Evolutionary conservation across 2,113 vertebrate species (phyloP), one percentile per base, ranked within the genome.

Genomic region (Hyla sarda): DNA sequence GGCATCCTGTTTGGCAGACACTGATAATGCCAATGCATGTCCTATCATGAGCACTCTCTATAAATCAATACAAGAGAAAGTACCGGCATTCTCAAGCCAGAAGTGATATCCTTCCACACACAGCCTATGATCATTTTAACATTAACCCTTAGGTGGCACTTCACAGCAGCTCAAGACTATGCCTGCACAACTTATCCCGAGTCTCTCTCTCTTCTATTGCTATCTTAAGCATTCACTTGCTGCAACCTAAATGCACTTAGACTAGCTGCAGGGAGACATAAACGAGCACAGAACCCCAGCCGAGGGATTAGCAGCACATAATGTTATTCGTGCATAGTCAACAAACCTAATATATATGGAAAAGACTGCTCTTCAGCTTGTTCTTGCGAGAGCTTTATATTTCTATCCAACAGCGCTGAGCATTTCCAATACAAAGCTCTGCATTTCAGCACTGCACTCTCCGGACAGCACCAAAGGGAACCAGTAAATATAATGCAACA

Each of bases 41-140:
- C 37, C 78, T 81, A 62, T 25, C 76, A 58, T 28, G n/a, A 28
- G 25, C 78, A 47, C 34, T 47, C 34, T 25, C 6, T 47, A 13
- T 65, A 81, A 28, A 81, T 81, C 78, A 81, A 81, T 81, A 81
- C 28, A 65, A 48, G 56, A 79, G 6, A 79, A 62, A 81, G 37
- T 30, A 54, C 13, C 17, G 30, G 45, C 47, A 30, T 50, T 50
- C 69, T 23, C 21, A 6, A 54, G 32, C 5, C 28, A 17, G 41
- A 80, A 62, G 78, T 47, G 34, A 81, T 81, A 41, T 6, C 58
- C 23, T 65, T 81, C 17, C 25, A 17, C 10, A 47, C 34, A 65
- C 54, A 47, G 34, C 54, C 54, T 37, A 60, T n/a, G 76, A 58
- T 80, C n/a, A 17, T 17, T 52, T 52, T 10, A n/a, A 50, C 17